Conservation (phyloP, 2,888 invertebrate species). For the Heliconius ethilla region DNA sequence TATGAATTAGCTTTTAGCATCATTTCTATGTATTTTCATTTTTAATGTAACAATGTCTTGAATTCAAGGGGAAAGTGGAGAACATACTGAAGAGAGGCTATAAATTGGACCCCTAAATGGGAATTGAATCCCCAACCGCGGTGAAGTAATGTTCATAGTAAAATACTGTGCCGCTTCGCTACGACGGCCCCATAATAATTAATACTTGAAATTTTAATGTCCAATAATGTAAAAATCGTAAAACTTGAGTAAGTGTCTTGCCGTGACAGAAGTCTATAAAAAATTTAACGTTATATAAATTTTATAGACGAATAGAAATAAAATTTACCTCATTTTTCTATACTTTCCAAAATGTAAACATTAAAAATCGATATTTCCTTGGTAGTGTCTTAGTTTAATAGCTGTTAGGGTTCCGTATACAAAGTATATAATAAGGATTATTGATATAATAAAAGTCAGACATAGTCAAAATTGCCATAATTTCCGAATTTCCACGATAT, state of each 20-base stretch:
- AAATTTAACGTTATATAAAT: slow-evolving; percentile 33
- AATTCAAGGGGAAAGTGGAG: too few species aligned
- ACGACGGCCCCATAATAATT: neutral
- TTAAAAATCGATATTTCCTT: slow-evolving; percentile 13
- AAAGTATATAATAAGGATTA: neutral
- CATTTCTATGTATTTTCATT: neutral
- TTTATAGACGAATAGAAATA: slow-evolving; percentile 38
- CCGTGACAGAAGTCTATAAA: slow-evolving; percentile 34
- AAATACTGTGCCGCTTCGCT: too few species aligned
- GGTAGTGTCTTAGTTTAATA: too few species aligned
- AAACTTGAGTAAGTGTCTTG: neutral
- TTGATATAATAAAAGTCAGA: too few species aligned
- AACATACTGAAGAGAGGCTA: too few species aligned
- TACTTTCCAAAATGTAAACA: slow-evolving; percentile 20
- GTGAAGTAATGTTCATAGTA: too few species aligned
- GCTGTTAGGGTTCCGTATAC: too few species aligned
- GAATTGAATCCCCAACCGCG: too few species aligned
- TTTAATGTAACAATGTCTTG: too few species aligned
- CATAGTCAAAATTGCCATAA: too few species aligned
- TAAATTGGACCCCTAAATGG: too few species aligned
- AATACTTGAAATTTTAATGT: slow-evolving; percentile 1
- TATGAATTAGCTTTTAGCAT: too few species aligned
- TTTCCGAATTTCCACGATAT: neutral
- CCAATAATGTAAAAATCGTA: neutral
- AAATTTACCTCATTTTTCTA: slow-evolving; percentile 32